Conservation (phyloP, 2,113 vertebrate genomes). For the Odocoileus virginianus region DNA sequence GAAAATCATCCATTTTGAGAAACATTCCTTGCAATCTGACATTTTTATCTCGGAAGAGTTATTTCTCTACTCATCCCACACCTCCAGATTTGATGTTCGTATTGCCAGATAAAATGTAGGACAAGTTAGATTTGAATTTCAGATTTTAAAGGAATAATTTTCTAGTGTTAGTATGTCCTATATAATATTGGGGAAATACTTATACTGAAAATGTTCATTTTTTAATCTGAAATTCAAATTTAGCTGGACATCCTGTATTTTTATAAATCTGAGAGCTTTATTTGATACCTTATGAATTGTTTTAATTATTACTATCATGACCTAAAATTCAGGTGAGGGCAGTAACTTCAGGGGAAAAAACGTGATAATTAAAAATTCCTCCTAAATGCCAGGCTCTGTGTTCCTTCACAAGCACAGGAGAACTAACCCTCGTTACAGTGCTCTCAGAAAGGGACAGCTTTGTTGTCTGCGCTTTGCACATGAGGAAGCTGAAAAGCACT, state of each 20-base stretch:
- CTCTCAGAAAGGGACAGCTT: not conserved
- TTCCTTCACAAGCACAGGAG: not conserved
- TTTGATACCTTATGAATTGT: not conserved
- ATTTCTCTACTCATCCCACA: not conserved
- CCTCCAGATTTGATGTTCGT: not conserved
- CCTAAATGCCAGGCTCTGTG: not conserved
- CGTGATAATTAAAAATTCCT: not conserved
- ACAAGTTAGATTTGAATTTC: not conserved
- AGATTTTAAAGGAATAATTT: not conserved
- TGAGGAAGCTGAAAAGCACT: not conserved
- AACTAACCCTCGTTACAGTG: accelerated
- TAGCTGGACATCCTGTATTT: not conserved
- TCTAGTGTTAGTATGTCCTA: not conserved
- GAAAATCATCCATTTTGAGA: not conserved
- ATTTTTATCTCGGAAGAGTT: not conserved
- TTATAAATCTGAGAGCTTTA: not conserved
- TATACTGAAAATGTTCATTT: not conserved
- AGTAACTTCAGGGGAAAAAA: not conserved
- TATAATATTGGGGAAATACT: not conserved
- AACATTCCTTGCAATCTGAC: not conserved
- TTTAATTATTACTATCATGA: not conserved
- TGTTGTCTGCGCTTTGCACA: not conserved
- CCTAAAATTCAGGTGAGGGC: not conserved
- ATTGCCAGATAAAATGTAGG: not conserved
- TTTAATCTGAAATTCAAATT: not conserved